phyloP scores from a whole-genome alignment of 2,113 vertebrate genomes.

The Protobothrops flavoviridis region DNA sequence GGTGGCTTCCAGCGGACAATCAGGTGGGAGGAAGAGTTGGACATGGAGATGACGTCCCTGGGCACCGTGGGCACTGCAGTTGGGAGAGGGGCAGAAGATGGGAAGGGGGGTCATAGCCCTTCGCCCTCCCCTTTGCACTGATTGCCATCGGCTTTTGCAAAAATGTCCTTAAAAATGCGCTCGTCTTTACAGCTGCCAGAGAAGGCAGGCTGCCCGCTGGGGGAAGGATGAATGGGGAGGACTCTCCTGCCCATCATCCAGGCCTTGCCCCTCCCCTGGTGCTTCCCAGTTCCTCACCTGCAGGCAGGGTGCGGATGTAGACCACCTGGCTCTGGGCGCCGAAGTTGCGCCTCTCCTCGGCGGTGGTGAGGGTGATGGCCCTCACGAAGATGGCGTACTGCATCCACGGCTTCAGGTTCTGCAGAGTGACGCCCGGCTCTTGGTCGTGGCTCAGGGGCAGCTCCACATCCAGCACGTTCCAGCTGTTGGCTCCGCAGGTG shows the following conservation, averaged over 20 bases:
- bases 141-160: not conserved
- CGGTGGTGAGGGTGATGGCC: conserved; percentile 76
- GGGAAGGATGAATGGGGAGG: not conserved
- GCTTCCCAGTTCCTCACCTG: conserved; percentile 59
- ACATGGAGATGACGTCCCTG: conserved; percentile 77
- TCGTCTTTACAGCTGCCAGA: not conserved
- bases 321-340: conserved; percentile 79
- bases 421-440: conserved; percentile 69
- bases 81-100: rapidly evolving
- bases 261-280: not conserved
- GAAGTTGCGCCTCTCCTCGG: conserved; percentile 73
- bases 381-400: conserved; percentile 79
- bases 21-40: conserved; percentile 78
- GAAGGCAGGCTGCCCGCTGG: too few species aligned
- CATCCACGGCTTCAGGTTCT: conserved; percentile 78
- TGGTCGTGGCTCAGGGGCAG: conserved; percentile 72
- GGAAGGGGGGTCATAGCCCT: not conserved
- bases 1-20: conserved; percentile 81
- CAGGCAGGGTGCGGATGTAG: conserved; percentile 77
- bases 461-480: conserved; percentile 79
- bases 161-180: not conserved
- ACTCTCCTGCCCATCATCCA: not conserved
- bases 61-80: conserved; percentile 74
- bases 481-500: conserved; percentile 76
- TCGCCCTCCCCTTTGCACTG: too few species aligned